Percentiles rank a stretch among this genome's conserved stretches.
Evolutionary conservation across 2,888 invertebrate genomes (phyloP).

Genomic region (Clivina fossor): DNA sequence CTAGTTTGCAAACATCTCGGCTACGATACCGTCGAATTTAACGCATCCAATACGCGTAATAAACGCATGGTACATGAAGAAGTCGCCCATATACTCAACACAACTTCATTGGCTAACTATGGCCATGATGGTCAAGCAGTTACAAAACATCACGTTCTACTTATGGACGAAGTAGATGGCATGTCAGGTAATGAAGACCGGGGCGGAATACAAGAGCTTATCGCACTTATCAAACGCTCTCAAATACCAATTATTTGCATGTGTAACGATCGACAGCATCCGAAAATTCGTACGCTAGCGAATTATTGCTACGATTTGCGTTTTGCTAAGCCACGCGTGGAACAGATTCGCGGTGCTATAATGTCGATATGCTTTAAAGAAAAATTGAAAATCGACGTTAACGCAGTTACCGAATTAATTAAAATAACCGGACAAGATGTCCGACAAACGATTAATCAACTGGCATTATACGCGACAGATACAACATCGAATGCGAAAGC

Average conservation of each 20-base stretch:
- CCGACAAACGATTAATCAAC: conserved; percentile 87
- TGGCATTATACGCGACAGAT: conserved; percentile 76
- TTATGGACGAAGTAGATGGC: conserved; percentile 99
- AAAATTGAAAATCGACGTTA: conserved; percentile 73
- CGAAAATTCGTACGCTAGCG: conserved; percentile 88
- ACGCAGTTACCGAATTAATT: conserved; percentile 82
- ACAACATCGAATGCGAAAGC: conserved; percentile 57
- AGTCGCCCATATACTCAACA: conserved; percentile 78
- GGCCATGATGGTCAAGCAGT: conserved; percentile 54
- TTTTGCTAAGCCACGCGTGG: conserved; percentile 81
- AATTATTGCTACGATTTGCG: conserved; percentile 93
- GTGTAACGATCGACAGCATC: conserved; percentile 95
- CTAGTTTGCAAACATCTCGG: conserved; percentile 88
- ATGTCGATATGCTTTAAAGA: conserved; percentile 91
- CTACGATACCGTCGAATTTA: conserved; percentile 90
- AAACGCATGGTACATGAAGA: conserved; percentile 83
- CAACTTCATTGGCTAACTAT: conserved; percentile 72
- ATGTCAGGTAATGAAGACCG: conserved; percentile 99
- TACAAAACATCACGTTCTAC: conserved; percentile 79
- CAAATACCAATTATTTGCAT: conserved; percentile 92
- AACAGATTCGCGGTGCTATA: conserved; percentile 91
- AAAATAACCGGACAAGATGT: conserved; percentile 89
- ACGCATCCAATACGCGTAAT: conserved; percentile 95
- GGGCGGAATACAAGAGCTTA: conserved; percentile 94
- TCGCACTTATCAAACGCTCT: conserved; percentile 83